phyloP scores from a whole-genome alignment of 2,113 vertebrate genomes.

The Leptosomus discolor region DNA sequence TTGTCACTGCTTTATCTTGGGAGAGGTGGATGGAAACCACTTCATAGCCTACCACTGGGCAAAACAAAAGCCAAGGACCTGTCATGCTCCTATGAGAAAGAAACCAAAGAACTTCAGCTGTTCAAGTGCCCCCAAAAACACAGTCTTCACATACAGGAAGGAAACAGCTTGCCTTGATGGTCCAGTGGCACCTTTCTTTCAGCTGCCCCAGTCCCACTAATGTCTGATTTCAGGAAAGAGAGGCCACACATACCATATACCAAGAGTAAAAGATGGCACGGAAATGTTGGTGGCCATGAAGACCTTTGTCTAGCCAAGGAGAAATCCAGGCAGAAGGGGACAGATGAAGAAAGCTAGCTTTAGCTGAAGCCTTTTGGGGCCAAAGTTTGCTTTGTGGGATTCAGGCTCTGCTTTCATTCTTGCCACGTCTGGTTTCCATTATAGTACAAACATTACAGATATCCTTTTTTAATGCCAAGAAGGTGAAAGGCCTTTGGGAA shows the following conservation, averaged over 20 bases:
- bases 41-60: not conserved
- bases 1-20: not conserved
- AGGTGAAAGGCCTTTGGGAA: not conserved
- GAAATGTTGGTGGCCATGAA: not conserved
- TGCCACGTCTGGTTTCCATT: not conserved
- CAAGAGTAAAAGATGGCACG: not conserved
- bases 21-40: not conserved
- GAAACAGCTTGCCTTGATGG: not conserved
- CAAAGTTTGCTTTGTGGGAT: not conserved
- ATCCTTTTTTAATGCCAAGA: not conserved
- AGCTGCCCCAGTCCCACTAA: not conserved
- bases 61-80: not conserved
- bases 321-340: not conserved
- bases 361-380: not conserved
- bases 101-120: not conserved
- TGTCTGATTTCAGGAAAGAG: not conserved
- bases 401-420: not conserved
- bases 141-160: fast-evolving
- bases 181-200: not conserved
- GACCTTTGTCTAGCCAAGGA: not conserved
- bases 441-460: not conserved
- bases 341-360: not conserved
- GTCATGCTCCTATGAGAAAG: not conserved
- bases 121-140: not conserved
- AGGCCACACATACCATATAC: fast-evolving